Evolutionary conservation across 2,113 vertebrate species (phyloP).

Genomic region (Anser brachyrhynchus): DNA sequence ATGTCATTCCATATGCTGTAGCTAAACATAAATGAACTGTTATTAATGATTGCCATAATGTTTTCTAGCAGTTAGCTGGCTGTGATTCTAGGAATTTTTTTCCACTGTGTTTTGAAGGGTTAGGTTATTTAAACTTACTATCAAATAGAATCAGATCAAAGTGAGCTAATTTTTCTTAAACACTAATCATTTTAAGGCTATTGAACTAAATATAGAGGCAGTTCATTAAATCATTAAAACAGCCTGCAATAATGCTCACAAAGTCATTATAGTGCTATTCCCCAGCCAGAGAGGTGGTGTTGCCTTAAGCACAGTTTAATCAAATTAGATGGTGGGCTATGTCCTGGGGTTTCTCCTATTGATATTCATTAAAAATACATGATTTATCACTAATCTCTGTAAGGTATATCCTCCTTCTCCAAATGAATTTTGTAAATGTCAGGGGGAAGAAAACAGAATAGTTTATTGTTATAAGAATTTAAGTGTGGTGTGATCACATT

Average conservation of each 20-base stretch:
- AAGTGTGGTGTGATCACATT: constrained; percentile 79
- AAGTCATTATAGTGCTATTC: constrained; percentile 92
- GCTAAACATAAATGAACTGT: constrained; percentile 82
- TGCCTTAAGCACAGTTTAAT: constrained; percentile 95
- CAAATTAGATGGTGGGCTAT: constrained; percentile 92
- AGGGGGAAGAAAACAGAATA: constrained; percentile 83
- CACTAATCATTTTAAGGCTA: constrained; percentile 92
- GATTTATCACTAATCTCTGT: constrained; percentile 92
- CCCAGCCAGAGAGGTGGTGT: constrained; percentile 86
- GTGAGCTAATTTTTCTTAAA: constrained; percentile 89
- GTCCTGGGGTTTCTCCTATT: constrained; percentile 91
- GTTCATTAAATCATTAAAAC: constrained; percentile 95
- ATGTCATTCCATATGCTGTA: constrained; percentile 71
- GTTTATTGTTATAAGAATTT: constrained; percentile 82
- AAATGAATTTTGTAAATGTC: constrained; percentile 86
- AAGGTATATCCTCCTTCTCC: constrained; percentile 84
- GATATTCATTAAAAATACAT: constrained; percentile 96
- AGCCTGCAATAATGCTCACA: constrained; percentile 88
- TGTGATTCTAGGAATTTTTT: constrained; percentile 81
- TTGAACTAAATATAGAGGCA: constrained; percentile 88
- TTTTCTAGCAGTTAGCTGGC: constrained; percentile 82
- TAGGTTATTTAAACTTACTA: constrained; percentile 87
- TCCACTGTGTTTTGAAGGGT: constrained; percentile 84
- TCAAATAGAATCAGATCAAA: constrained; percentile 87
- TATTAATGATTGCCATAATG: constrained; percentile 81